Evolutionary conservation across 2,113 vertebrate genomes (phyloP).

Genomic region (Paracanthobrama guichenoti): DNA sequence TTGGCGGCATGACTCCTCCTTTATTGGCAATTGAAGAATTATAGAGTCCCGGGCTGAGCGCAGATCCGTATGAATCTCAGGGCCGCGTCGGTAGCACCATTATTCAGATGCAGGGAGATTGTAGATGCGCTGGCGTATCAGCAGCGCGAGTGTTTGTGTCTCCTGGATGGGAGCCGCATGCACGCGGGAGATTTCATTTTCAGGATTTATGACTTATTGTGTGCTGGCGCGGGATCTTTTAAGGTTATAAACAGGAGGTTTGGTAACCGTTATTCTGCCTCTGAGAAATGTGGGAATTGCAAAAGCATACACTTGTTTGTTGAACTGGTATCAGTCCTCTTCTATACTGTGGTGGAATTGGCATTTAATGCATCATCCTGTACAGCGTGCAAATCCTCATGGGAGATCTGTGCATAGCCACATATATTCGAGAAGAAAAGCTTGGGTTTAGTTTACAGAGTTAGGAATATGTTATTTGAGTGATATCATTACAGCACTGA

Average conservation of each 20-base stretch:
- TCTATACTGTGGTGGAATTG: neutral
- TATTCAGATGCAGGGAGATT: constrained; percentile 44
- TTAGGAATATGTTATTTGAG: neutral
- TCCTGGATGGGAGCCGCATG: neutral
- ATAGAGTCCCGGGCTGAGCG: constrained; percentile 7
- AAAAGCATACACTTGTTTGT: constrained; percentile 5
- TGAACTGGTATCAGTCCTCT: constrained; percentile 7
- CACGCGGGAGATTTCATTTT: constrained; percentile 42
- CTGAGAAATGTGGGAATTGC: constrained; percentile 28
- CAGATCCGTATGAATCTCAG: constrained; percentile 17
- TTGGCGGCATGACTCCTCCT: constrained; percentile 37
- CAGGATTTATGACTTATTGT: constrained; percentile 51
- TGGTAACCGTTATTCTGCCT: neutral
- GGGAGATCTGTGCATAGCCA: neutral
- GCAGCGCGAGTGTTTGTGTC: neutral
- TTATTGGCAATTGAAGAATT: constrained; percentile 32
- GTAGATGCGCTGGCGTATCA: constrained; percentile 37
- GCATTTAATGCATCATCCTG: constrained; percentile 20
- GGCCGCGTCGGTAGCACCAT: constrained; percentile 5
- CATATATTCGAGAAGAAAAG: neutral
- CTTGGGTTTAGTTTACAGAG: neutral
- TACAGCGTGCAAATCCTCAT: neutral
- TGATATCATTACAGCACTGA: neutral
- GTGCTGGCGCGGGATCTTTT: constrained; percentile 13
- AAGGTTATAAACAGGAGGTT: constrained; percentile 22